Percentiles rank a stretch among this genome's conserved stretches.
Conservation (phyloP, 2,113 vertebrate genomes). For the Athene cunicularia region DNA sequence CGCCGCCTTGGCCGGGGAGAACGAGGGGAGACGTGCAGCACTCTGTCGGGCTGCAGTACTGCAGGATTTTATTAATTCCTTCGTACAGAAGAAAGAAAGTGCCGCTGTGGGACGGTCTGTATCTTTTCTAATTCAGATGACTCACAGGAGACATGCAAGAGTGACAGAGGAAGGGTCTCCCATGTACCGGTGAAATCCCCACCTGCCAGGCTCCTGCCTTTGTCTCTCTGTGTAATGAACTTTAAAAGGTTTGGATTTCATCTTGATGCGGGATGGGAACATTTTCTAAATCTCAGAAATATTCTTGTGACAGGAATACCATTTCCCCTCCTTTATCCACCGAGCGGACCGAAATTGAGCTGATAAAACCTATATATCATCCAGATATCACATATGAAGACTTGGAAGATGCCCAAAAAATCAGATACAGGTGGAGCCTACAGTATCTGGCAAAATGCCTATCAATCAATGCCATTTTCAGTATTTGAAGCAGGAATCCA, state of each 20-base stretch:
- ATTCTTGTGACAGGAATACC: not conserved
- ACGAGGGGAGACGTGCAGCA: not conserved
- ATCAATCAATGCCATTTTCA: not conserved
- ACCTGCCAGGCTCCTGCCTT: not conserved
- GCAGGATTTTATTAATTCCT: not conserved
- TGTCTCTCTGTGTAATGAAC: not conserved
- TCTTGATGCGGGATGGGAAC: not conserved
- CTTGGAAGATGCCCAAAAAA: not conserved
- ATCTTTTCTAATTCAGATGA: not conserved
- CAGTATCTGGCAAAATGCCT: not conserved
- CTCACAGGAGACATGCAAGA: not conserved
- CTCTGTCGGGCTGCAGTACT: accelerated
- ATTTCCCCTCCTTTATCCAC: not conserved
- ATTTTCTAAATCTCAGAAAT: not conserved
- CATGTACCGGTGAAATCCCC: not conserved
- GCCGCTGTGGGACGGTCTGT: not conserved
- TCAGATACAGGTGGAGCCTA: not conserved
- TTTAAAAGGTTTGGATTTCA: not conserved
- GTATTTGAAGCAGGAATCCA: not conserved
- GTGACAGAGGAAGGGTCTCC: not conserved
- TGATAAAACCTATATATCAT: not conserved
- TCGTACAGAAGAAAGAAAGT: not conserved
- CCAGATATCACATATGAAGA: not conserved
- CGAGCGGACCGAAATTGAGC: not conserved
- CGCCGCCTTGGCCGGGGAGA: too few species aligned